Evolutionary conservation across 2,888 invertebrate genomes (phyloP), one percentile per base, ranked within the genome.

Genomic region (Hedya salicella): DNA sequence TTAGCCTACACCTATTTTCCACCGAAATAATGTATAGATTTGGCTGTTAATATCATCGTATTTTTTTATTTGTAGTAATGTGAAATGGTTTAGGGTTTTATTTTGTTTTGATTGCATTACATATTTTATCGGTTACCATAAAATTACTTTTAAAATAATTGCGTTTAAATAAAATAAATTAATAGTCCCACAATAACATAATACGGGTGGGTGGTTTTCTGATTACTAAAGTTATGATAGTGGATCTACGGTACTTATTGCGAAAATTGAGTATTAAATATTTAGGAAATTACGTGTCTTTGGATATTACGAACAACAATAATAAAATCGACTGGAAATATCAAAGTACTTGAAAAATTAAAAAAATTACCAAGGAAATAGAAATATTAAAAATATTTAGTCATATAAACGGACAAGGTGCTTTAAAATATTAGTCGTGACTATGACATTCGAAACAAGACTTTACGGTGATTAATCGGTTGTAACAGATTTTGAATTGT

Each of bases 211-310:
- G 30, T 30, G 13, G 42, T 25, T 42, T 25, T 44, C 30, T 14
- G 54, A 11, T 13, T 30, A 56, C 40, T 14, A 0, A 30, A 44
- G 3, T 44, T 9, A 40, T 42, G 16, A 44, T 36, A 46, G 44
- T 36, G 21, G 40, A 42, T 59, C 32, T 48, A 44, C 52, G n/a
- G 62, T 62, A 62, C 52, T 44, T 62, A 44, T 50, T 25, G 6
- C 14, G 19, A 48, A 49, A 0, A 48, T 48, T 39, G 49, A 60
- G 59, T 60, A 60, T 52, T 61, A 42, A 30, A 52, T n/a, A 50
- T 42, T 52, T 40, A 52, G 42, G 5, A 40, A 40, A 25, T 52
- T 46, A 39, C 0, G 19, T 36, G 19, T 36, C 36, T 16, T 50
- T 19, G 19, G 19, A n/a, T 53, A n/a, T 13, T 13, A 39, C 32